phyloP scores from a whole-genome alignment of 2,888 invertebrate species.

The Brachyptera risi region DNA sequence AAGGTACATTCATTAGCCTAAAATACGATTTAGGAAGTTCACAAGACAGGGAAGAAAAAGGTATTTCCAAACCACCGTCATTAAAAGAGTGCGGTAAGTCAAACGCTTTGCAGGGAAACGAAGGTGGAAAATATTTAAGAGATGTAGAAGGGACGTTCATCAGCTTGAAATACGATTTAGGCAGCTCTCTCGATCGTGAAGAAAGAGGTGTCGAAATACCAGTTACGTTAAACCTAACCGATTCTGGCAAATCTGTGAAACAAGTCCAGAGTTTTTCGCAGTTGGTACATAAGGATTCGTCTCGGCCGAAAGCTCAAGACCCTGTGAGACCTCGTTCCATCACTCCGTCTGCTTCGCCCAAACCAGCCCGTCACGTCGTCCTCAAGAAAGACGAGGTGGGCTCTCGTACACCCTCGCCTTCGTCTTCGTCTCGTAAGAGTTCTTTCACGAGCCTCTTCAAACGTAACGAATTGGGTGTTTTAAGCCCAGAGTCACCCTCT shows the following conservation, averaged over 20 bases:
- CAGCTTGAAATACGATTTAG: background rate
- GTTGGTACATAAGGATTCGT: constrained; percentile 22
- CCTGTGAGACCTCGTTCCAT: background rate
- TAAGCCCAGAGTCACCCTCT: constrained; percentile 60
- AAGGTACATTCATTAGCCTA: constrained; percentile 5
- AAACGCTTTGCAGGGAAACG: background rate
- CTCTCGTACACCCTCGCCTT: constrained; percentile 63
- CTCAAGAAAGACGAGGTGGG: constrained; percentile 41
- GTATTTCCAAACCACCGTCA: background rate
- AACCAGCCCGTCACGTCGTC: constrained; percentile 29
- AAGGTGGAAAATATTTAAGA: background rate
- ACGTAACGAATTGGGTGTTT: constrained; percentile 59
- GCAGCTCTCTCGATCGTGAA: constrained; percentile 7
- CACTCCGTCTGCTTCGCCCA: constrained; percentile 32
- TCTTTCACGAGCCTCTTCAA: constrained; percentile 78
- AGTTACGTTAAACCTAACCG: constrained; percentile 28
- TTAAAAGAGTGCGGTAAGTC: constrained; percentile 4
- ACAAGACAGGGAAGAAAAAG: background rate
- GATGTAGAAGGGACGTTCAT: constrained; percentile 3
- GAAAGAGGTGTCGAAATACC: constrained; percentile 29
- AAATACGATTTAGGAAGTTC: background rate
- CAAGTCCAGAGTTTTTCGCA: constrained; percentile 28
- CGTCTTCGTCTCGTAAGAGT: constrained; percentile 67
- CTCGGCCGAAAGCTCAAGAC: background rate
- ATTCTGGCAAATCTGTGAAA: constrained; percentile 23